phyloP scores from a whole-genome alignment of 2,113 vertebrate species.

The Miniopterus natalensis region DNA sequence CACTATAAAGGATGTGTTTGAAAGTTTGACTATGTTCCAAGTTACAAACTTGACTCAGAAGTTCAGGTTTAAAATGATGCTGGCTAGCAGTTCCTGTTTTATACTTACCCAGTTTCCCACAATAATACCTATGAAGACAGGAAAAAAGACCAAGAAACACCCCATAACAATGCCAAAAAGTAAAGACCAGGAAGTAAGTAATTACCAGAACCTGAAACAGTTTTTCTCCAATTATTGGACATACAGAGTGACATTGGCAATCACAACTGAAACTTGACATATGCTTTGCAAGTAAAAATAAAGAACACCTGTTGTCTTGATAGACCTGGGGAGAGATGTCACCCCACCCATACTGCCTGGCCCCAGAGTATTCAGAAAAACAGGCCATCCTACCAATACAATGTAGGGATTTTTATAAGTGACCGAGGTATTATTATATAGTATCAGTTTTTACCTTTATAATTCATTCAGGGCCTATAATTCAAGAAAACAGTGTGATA shows the following conservation, averaged over 20 bases:
- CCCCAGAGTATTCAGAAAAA: neutral
- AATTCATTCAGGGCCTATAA: neutral
- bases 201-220: neutral
- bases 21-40: conserved; percentile 13
- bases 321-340: neutral
- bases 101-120: neutral
- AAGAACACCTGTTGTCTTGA: conserved; percentile 1
- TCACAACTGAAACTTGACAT: neutral
- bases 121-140: conserved; percentile 15
- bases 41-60: conserved; percentile 27
- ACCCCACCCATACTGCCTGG: neutral
- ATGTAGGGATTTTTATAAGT: neutral
- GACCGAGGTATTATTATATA: neutral
- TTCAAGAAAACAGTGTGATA: neutral
- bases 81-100: neutral
- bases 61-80: conserved; percentile 4
- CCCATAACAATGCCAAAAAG: neutral
- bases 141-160: neutral
- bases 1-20: neutral
- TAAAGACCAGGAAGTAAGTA: neutral
- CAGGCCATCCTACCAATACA: neutral
- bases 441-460: neutral
- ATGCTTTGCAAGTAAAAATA: conserved; percentile 1
- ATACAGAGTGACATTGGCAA: neutral
- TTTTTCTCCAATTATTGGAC: conserved; percentile 30